Conservation (phyloP, 2,797 vertebrate genomes). For the Myripristis jacobus region DNA sequence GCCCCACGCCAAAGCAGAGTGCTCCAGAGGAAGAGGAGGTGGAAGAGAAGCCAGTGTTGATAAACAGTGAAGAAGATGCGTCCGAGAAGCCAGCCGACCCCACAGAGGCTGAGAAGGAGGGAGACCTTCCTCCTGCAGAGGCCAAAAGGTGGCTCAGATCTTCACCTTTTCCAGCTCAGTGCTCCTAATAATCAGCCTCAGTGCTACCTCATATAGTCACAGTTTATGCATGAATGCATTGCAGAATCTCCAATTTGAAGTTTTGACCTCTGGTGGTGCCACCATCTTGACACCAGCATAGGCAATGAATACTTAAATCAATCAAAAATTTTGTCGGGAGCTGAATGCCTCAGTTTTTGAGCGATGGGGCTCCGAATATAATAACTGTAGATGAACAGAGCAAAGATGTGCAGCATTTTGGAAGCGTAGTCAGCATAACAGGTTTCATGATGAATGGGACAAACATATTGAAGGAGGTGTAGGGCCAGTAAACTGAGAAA, state of each 20-base stretch:
- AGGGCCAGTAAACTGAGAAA: no score
- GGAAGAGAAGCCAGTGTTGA: conserved; percentile 22
- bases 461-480: no score
- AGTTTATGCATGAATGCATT: no score
- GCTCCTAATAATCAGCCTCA: background rate
- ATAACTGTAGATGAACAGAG: no score
- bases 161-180: background rate
- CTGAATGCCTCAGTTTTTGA: no score
- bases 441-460: no score
- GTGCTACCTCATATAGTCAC: background rate
- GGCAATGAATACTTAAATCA: no score
- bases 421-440: no score
- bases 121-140: conserved; percentile 54
- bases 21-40: conserved; percentile 47
- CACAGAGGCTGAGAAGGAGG: conserved; percentile 56
- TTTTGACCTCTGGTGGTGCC: background rate
- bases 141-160: conserved; percentile 72
- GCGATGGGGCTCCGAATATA: no score
- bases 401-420: no score
- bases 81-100: conserved; percentile 34
- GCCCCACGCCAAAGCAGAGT: conserved; percentile 40
- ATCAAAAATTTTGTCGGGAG: no score
- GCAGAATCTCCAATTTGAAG: background rate
- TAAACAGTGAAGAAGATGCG: conserved; percentile 43
- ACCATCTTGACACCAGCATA: no score